Evolutionary conservation across 2,113 vertebrate genomes (phyloP).

Genomic region (Phodopus roborovskii): DNA sequence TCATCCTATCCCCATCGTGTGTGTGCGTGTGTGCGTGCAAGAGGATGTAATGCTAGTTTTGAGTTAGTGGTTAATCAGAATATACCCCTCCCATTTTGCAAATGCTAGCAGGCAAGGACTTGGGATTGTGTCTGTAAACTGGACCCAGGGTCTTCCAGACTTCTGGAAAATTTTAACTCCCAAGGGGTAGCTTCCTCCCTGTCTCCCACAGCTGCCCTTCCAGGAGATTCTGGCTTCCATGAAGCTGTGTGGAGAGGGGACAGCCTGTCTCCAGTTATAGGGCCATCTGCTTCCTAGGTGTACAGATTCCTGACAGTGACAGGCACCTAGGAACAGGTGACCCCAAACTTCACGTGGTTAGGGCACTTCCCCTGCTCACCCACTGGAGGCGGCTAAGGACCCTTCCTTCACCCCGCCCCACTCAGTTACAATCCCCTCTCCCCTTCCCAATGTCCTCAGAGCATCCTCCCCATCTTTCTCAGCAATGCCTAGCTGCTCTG

Average conservation of each 20-base stretch:
- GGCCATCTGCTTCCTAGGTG: not conserved
- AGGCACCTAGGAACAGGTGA: not conserved
- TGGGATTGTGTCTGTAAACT: not conserved
- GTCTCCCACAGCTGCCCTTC: not conserved
- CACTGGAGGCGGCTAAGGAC: not conserved
- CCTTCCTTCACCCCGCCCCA: not conserved
- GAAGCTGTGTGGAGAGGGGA: not conserved
- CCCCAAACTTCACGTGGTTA: not conserved
- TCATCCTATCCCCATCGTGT: not conserved
- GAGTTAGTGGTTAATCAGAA: too few relatives aligned
- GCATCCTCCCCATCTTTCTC: not conserved
- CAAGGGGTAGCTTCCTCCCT: not conserved
- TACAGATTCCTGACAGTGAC: not conserved
- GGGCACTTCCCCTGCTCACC: not conserved
- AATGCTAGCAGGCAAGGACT: not conserved
- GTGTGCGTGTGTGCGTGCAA: not conserved
- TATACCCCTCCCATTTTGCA: not conserved
- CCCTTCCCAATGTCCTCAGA: not conserved
- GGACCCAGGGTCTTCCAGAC: not conserved
- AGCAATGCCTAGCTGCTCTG: not conserved
- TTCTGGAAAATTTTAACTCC: not conserved
- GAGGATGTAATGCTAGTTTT: not conserved
- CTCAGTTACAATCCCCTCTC: not conserved
- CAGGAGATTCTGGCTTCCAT: not conserved
- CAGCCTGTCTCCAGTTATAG: not conserved